Percentiles rank a stretch among this genome's conserved stretches.
These are phyloP conservation scores for Desmophyllum pertusum DNA, from an alignment of 92 coral and sea anemone species.

Conservation along the genomic window DNA sequence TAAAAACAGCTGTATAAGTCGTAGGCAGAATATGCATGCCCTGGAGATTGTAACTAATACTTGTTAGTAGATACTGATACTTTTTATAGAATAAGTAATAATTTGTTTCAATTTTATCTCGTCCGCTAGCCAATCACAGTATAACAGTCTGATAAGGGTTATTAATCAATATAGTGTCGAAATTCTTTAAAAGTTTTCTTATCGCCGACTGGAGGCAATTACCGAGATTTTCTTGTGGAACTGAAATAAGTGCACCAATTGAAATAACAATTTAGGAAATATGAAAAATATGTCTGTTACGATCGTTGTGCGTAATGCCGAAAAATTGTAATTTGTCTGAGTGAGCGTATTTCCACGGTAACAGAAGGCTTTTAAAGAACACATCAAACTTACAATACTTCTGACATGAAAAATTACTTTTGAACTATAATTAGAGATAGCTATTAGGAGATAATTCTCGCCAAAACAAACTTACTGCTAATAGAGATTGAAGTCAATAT, in stretches of 20 bases:
- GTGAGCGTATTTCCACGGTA: not conserved
- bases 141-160: not conserved
- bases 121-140: not conserved
- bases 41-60: too few relatives aligned
- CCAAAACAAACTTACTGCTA: not conserved
- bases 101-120: not conserved
- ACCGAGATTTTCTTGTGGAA: not conserved
- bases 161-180: not conserved
- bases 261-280: not conserved
- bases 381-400: not conserved
- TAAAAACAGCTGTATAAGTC: not conserved
- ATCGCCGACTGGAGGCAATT: not conserved
- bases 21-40: not conserved
- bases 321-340: not conserved
- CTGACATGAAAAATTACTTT: not conserved
- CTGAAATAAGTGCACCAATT: not conserved
- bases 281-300: not conserved
- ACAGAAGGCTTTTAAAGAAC: not conserved
- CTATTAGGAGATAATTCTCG: not conserved
- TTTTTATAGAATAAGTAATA: slow-evolving; percentile 10
- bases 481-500: not conserved
- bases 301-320: not conserved
- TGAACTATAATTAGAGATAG: not conserved
- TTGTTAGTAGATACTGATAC: too few relatives aligned
- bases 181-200: not conserved